Base-by-base conservation (phyloP, 2,113 vertebrate species). In the Hylia prasina region DNA sequence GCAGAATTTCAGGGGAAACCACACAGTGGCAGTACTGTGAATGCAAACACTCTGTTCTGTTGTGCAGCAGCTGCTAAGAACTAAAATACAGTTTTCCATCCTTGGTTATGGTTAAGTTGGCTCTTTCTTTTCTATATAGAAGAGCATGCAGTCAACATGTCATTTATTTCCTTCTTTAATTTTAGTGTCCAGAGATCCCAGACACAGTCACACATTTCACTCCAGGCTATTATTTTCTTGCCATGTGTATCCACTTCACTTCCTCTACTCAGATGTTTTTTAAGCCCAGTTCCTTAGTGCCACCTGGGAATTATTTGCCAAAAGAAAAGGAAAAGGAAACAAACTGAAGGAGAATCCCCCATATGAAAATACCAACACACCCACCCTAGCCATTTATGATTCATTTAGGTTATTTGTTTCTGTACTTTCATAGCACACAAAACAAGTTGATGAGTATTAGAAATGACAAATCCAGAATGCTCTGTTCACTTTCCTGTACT, bases 21-120 rank as follows among this genome's bases (percentile, higher is more conserved):
- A 96, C 92, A 95, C 88, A 92, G 94, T 91, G 92, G 96, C 94
- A 97, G 94, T 96, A 76, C 96, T 96, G 95, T 45, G 88, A 96
- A 94, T 16, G 31, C 40, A 94, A 94, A 89, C 35, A 50, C 82
- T 48, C 6, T 16, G n/a, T 6, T 89, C 51, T 42, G 53, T 69
- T 89, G 80, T 89, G 69, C 51, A 57, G 72, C 31, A 28, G 12
- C 78, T 86, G 64, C 79, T 45, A 51, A 75, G 57, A 89, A 30
- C 82, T 90, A 87, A 94, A 95, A 81, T 17, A 88, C 66, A 28
- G 33, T 42, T 85, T 87, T 71, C 39, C 21, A 5, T 13, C 33
- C 60, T n/a, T 81, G 47, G 37, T 53, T 70, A 56, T 22, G 13
- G 60, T n/a, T 58, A 90, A 92, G 72, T 48, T 90, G 69, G 25